Base-by-base conservation (phyloP, 2,888 invertebrate genomes). In the Euzophera pinguis region DNA sequence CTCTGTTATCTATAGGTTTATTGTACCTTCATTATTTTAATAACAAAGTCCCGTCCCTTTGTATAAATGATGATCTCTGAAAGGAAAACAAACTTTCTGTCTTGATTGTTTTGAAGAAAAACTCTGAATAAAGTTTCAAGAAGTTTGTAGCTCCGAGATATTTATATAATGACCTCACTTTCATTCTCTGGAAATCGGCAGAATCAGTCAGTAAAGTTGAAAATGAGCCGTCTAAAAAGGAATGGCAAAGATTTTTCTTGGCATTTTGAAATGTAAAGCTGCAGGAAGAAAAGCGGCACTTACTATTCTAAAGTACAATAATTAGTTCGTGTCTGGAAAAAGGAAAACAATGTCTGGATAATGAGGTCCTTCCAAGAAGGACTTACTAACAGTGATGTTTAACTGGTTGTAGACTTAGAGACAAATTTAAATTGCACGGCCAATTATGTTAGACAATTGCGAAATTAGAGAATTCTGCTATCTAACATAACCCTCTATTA, bases 121-220 rank as follows among this genome's bases (percentile, higher is more conserved):
- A 65, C 66, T 69, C 58, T 14, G 53, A 53, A 59, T 52, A 61
- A 72, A 71, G 61, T 74, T 71, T 59, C 52, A 47, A 61, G 58
- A 71, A 75, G 69, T 77, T 77, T 63, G 55, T 61, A 61, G 56
- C 59, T 58, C 53, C 61, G 56, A 59, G 64, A 69, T 78, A 75
- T 78, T 80, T 78, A 75, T 75, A 73, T 76, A 77, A 79, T 75
- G 75, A 72, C 64, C 67, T 62, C 64, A 63, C 69, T 70, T 65
- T 65, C 59, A 57, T 57, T 60, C 59, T 50, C 34, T 41, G 54
- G 54, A 61, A 64, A 63, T 58, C 59, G 55, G 59, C 56, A 34
- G 51, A 50, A 37, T 47, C 38, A 52, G 48, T 50, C 39, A 49
- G 47, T 48, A 53, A 52, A 54, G 54, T 56, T 53, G 43, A 32